Percentiles rank a stretch among this genome's conserved stretches.
Conservation (phyloP, 2,113 vertebrate species). For the Maccullochella peelii region DNA sequence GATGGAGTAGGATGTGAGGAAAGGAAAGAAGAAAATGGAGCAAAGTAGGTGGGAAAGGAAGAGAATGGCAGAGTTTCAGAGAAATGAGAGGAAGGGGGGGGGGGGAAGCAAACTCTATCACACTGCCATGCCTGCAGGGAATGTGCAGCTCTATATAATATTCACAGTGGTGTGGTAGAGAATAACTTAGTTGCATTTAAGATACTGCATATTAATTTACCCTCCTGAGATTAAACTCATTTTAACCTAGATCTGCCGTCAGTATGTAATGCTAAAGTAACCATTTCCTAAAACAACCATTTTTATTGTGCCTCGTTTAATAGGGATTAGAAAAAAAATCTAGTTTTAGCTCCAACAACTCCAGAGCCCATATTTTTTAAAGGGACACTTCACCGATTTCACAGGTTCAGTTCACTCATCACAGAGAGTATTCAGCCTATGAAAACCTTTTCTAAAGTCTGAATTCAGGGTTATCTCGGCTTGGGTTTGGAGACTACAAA, state of each 20-base stretch:
- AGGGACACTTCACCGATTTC: background rate
- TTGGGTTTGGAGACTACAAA: background rate
- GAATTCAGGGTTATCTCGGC: background rate
- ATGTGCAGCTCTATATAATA: background rate
- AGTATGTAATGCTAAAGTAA: background rate
- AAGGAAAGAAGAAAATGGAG: background rate
- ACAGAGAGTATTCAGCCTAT: too few relatives aligned
- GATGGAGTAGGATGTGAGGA: background rate
- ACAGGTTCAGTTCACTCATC: background rate
- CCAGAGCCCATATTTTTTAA: background rate
- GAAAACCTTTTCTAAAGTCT: too few relatives aligned
- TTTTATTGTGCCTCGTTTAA: background rate
- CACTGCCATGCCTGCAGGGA: background rate
- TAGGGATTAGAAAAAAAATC: background rate
- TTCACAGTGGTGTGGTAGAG: background rate
- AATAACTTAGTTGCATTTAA: constrained; percentile 4
- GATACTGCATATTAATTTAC: background rate
- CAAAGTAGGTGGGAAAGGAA: background rate
- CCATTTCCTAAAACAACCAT: background rate
- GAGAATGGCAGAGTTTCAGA: background rate
- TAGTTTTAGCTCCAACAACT: background rate
- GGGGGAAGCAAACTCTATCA: background rate
- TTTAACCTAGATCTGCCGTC: background rate
- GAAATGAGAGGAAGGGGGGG: background rate
- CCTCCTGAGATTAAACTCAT: background rate